These are phyloP conservation scores for Heliconius sara DNA, from an alignment of 2,888 invertebrate genomes.

Conservation along the genomic window DNA sequence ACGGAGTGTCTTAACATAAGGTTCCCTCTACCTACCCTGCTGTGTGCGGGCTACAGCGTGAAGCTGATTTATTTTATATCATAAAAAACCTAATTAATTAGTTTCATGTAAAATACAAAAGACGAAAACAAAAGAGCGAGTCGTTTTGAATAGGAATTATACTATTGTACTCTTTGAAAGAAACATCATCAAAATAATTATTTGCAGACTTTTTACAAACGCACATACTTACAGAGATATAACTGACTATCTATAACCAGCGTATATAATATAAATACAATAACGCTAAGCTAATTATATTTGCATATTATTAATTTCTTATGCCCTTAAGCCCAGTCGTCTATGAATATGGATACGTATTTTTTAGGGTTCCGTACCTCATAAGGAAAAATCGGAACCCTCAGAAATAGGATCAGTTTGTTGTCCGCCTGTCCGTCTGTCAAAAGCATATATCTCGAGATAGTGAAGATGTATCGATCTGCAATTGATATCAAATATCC, in stretches of 20 bases:
- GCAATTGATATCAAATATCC: too few species aligned
- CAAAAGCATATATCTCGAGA: too few species aligned
- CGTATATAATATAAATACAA: neutral
- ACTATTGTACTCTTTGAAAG: constrained; percentile 7
- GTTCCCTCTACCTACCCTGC: too few species aligned
- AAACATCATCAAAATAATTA: constrained; percentile 9
- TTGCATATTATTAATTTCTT: neutral
- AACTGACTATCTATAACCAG: neutral
- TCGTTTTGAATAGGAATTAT: constrained; percentile 9
- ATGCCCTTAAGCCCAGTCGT: too few species aligned
- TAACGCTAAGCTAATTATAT: neutral
- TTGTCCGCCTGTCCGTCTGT: too few species aligned
- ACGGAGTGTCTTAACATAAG: too few species aligned
- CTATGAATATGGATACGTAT: neutral
- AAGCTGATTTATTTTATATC: neutral
- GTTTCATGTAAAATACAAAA: constrained; percentile 17
- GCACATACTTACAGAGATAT: neutral
- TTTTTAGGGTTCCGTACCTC: too few species aligned
- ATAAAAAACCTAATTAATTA: constrained; percentile 1
- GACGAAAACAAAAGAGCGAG: neutral
- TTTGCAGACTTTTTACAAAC: neutral
- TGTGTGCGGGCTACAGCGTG: too few species aligned
- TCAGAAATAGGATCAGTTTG: too few species aligned
- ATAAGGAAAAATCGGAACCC: too few species aligned
- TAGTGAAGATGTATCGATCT: too few species aligned